Evolutionary conservation across 2,113 vertebrate genomes (phyloP).

Genomic region (Cyanoderma ruficeps): DNA sequence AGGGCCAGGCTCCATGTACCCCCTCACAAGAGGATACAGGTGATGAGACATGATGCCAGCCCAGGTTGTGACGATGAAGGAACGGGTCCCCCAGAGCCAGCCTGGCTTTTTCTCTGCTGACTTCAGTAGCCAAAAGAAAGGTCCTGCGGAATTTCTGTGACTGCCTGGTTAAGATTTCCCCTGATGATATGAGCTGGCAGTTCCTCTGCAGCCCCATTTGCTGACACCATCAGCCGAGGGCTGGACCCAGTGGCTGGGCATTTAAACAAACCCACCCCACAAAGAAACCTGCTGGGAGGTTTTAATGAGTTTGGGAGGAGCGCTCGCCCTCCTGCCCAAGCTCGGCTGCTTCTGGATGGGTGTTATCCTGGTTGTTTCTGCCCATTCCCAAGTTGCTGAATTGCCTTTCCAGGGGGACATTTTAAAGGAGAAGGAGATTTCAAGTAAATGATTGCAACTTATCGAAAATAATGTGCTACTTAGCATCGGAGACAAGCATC

Average conservation of each 20-base stretch:
- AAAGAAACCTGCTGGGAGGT: background rate
- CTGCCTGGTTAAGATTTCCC: background rate
- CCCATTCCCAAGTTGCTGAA: constrained; percentile 20
- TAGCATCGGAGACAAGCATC: constrained; percentile 73
- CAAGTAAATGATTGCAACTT: constrained; percentile 77
- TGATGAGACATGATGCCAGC: accelerated
- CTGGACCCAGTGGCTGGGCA: background rate
- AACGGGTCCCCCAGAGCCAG: background rate
- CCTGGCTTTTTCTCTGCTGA: accelerated
- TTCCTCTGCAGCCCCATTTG: background rate
- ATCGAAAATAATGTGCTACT: constrained; percentile 78
- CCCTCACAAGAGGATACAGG: background rate
- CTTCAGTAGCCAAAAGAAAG: accelerated
- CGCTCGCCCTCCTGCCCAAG: accelerated
- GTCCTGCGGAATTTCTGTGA: background rate
- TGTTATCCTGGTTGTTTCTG: background rate
- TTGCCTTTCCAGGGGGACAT: constrained; percentile 70
- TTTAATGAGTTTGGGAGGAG: background rate
- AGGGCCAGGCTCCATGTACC: background rate
- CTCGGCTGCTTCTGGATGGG: background rate
- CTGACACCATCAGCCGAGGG: background rate
- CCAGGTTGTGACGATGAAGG: accelerated
- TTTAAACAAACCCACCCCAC: background rate
- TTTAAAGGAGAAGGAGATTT: constrained; percentile 74
- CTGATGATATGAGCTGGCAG: background rate